Evolutionary conservation across 2,888 invertebrate genomes (phyloP).

Genomic region (Lasius fuliginosus): DNA sequence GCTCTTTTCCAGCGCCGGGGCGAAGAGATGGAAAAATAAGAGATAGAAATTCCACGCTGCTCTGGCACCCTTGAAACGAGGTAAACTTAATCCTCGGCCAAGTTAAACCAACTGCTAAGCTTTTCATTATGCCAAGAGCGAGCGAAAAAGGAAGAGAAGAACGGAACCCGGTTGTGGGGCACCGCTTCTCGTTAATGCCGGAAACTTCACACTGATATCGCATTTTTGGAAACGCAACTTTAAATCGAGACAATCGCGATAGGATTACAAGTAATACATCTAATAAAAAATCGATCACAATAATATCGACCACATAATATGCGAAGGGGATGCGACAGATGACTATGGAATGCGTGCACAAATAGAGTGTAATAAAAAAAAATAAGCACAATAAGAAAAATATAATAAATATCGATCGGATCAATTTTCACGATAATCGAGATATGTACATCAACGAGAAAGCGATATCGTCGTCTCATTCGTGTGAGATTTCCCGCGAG

Average conservation of each 20-base stretch:
- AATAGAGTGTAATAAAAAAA: not conserved
- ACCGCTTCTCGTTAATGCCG: constrained; percentile 54
- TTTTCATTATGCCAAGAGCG: constrained; percentile 77
- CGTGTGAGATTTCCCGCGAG: constrained; percentile 53
- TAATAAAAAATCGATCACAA: not conserved
- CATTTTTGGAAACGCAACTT: constrained; percentile 11
- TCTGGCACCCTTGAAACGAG: constrained; percentile 77
- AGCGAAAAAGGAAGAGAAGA: constrained; percentile 58
- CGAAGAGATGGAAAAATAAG: constrained; percentile 78
- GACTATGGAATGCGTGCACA: not conserved
- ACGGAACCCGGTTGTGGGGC: constrained; percentile 35
- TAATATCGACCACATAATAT: not conserved
- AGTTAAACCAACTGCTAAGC: constrained; percentile 80
- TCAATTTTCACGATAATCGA: constrained; percentile 15
- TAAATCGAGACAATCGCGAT: not conserved
- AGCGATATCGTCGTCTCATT: constrained; percentile 21
- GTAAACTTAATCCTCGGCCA: constrained; percentile 79
- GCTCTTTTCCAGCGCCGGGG: constrained; percentile 70
- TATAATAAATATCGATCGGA: constrained; percentile 13
- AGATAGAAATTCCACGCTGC: constrained; percentile 78
- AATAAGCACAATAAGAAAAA: not conserved
- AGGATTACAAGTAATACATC: not conserved
- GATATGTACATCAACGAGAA: not conserved
- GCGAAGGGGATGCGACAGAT: not conserved
- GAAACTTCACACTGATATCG: constrained; percentile 24